Percentiles rank a stretch among this genome's conserved stretches.
Evolutionary conservation across 2,113 vertebrate genomes (phyloP).

Genomic region (Malaclemys terrapin): DNA sequence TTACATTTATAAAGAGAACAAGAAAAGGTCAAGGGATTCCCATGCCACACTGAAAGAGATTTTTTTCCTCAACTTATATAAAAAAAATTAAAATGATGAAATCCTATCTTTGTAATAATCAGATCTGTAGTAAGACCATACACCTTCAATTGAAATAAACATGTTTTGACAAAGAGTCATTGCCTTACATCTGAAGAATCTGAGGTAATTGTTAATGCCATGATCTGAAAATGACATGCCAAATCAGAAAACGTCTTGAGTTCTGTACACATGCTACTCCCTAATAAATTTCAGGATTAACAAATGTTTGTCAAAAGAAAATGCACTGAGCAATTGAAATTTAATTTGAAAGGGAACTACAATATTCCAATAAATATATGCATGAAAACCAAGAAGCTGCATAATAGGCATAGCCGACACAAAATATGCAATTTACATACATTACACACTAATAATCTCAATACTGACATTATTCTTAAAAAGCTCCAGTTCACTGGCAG

Average conservation of each 20-base stretch:
- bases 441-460: slow-evolving; percentile 83
- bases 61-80: slow-evolving; percentile 26
- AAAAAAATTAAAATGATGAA: slow-evolving; percentile 56
- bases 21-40: slow-evolving; percentile 47
- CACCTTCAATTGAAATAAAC: slow-evolving; percentile 18
- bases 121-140: neutral
- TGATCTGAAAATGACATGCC: slow-evolving; percentile 17
- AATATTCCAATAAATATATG: slow-evolving; percentile 72
- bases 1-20: slow-evolving; percentile 6
- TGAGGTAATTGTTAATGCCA: neutral
- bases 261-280: neutral
- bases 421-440: slow-evolving; percentile 83
- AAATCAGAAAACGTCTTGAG: slow-evolving; percentile 34
- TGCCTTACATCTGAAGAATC: neutral
- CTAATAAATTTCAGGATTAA: slow-evolving; percentile 67
- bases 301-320: slow-evolving; percentile 74
- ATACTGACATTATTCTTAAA: slow-evolving; percentile 73
- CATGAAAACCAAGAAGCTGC: slow-evolving; percentile 71
- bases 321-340: slow-evolving; percentile 62
- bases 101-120: slow-evolving; percentile 25
- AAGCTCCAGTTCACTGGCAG: slow-evolving; percentile 56
- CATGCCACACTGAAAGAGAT: slow-evolving; percentile 35
- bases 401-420: slow-evolving; percentile 78
- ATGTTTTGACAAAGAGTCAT: neutral
- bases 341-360: slow-evolving; percentile 77